Base-by-base conservation (phyloP, 2,888 invertebrate genomes). In the Eristalis pertinax region DNA sequence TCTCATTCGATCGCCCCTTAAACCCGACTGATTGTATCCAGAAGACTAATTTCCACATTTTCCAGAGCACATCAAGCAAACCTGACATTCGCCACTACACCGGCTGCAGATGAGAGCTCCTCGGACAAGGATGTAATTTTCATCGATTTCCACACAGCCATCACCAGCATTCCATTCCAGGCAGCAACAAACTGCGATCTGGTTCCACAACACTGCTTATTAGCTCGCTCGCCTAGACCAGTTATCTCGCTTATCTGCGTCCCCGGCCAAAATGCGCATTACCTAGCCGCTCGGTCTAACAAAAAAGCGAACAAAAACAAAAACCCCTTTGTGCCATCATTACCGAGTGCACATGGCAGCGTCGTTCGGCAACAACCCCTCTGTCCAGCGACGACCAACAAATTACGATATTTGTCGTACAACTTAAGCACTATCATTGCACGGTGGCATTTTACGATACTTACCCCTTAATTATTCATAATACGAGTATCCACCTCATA, bases 381-480 rank as follows among this genome's bases (percentile, higher is more conserved):
- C 4, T 22, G 35, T 63, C 19, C 50, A 19, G 50, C n/a, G 29
- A n/a, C 63, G 60, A 24, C 35, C 13, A 38, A 56, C 70, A 65
- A 65, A 78, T 72, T 72, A 50, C 50, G 50, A 50, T 50, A 50
- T 15, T 29, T 82, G 64, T 68, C 77, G 24, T 22, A 60, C 69
- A 64, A 69, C 74, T 74, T 79, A 74, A 75, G 58, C 56, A 75
- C 78, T 82, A 74, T 73, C 68, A 76, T 81, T 74, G 78, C 58
- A 72, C 65, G 70, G 69, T 43, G 69, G 74, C 62, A 65, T 69
- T 69, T 74, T 74, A 65, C 69, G 60, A 72, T 75, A 83, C 70
- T 70, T 78, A 82, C 79, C 63, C 79, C 72, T 75, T 75, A 83
- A 87, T 87, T 87, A 87, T 87, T 87, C 79, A 83, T 83, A 76